Percentiles rank a stretch among this genome's conserved stretches.
Evolutionary conservation across 2,113 vertebrate genomes (phyloP).

Genomic region (Chaetops frenatus): DNA sequence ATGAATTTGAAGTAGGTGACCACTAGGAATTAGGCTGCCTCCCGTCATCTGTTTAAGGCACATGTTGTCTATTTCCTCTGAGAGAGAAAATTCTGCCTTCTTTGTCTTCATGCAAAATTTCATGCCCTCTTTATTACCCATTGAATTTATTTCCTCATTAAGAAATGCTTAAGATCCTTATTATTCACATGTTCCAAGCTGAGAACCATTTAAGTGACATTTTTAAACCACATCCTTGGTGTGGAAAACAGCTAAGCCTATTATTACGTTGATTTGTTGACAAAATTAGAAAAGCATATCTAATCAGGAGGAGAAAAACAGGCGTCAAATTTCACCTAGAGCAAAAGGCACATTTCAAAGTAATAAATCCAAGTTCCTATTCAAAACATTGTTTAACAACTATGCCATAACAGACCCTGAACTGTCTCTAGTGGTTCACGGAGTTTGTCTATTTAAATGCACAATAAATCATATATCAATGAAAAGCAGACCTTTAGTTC

Average conservation of each 20-base stretch:
- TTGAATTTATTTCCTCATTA: not conserved
- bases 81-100: not conserved
- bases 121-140: not conserved
- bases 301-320: not conserved
- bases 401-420: not conserved
- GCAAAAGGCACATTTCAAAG: not conserved
- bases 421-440: not conserved
- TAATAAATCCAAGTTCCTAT: not conserved
- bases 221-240: not conserved
- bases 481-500: not conserved
- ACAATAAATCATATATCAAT: not conserved
- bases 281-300: not conserved
- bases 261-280: not conserved
- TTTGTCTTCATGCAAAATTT: not conserved
- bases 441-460: conserved; percentile 5
- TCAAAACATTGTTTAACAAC: not conserved
- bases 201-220: not conserved
- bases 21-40: not conserved
- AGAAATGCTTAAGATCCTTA: not conserved
- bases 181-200: not conserved
- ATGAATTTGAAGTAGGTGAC: not conserved
- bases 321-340: not conserved
- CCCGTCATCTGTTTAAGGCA: not conserved
- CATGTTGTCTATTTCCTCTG: not conserved
- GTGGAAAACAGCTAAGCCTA: not conserved